Evolutionary conservation across 1,140 invertebrate species (phyloP).

Genomic region (Drosophila ogumai): DNA sequence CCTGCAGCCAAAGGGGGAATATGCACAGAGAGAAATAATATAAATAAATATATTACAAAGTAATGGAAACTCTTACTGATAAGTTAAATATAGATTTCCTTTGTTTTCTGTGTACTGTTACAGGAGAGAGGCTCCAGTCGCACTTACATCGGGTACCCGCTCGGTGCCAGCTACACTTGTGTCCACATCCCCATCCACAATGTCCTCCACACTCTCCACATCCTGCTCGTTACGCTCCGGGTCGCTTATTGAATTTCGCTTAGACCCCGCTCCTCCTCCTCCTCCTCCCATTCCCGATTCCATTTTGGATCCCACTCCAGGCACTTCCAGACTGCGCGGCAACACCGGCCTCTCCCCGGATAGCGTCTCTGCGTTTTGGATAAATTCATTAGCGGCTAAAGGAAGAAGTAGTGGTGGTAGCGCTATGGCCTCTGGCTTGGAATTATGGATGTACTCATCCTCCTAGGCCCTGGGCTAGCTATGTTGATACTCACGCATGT

Average conservation of each 20-base stretch:
- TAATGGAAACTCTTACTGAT: too few species aligned
- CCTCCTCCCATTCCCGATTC: neutral
- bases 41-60: neutral
- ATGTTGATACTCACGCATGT: constrained; percentile 58
- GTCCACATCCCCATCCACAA: constrained; percentile 21
- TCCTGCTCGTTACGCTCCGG: constrained; percentile 60
- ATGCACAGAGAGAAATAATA: neutral
- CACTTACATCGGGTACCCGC: constrained; percentile 30
- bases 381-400: constrained; percentile 37
- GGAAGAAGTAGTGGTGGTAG: neutral
- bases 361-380: constrained; percentile 71
- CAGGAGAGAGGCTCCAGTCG: neutral
- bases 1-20: constrained; percentile 47
- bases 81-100: too few species aligned
- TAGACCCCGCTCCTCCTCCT: constrained; percentile 38
- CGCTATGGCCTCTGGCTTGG: neutral
- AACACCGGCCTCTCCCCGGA: constrained; percentile 56
- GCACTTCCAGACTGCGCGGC: constrained; percentile 65
- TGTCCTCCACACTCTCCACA: constrained; percentile 2
- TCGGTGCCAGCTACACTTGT: constrained; percentile 45
- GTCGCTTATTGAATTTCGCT: constrained; percentile 70
- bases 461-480: neutral
- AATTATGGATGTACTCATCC: neutral
- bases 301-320: constrained; percentile 16
- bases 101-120: neutral